Evolutionary conservation across 2,113 vertebrate genomes (phyloP), one percentile per base, ranked within the genome.

Genomic region (Caloenas nicobarica): DNA sequence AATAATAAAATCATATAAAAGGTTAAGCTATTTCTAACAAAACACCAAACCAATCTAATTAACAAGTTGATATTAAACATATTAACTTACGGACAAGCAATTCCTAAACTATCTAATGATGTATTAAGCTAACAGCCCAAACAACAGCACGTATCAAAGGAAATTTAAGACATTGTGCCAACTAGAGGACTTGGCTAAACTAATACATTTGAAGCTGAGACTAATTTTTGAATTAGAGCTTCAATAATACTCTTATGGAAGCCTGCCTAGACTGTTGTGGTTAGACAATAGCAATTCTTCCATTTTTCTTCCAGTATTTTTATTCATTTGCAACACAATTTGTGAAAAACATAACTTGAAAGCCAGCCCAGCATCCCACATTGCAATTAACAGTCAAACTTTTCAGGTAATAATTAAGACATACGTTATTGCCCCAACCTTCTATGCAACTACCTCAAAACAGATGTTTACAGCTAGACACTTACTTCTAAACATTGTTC

Each of bases 171-270:
- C 38, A 34, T 74, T 91, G 57, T 96, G 88, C 91, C 88, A 96
- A 34, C 42, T 62, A 68, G 68, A 88, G 71, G 62, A 80, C 76
- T 96, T 96, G 89, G 74, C 71, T 94, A 90, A 94, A 89, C 23
- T 11, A 56, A 81, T 86, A 86, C 36, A 70, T 94, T 76, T 72
- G 19, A 91, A 94, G 54, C 82, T 95, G 91, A 92, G 81, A 86
- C 76, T 90, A 91, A 95, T 95, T 95, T 93, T 93, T 96, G 50
- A 93, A 94, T 94, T 88, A 89, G 54, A 77, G 51, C 60, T 88
- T 93, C 17, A 83, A 31, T 95, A 91, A 91, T 83, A 77, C 33
- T 86, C 46, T 70, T 68, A 80, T 94, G 91, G 94, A 93, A 91
- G 79, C 26, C 74, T 89, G 93, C 95, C 93, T 94, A 78, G 85